Evolutionary conservation across 2,113 vertebrate species (phyloP).

Genomic region (Formicarius rufipectus): DNA sequence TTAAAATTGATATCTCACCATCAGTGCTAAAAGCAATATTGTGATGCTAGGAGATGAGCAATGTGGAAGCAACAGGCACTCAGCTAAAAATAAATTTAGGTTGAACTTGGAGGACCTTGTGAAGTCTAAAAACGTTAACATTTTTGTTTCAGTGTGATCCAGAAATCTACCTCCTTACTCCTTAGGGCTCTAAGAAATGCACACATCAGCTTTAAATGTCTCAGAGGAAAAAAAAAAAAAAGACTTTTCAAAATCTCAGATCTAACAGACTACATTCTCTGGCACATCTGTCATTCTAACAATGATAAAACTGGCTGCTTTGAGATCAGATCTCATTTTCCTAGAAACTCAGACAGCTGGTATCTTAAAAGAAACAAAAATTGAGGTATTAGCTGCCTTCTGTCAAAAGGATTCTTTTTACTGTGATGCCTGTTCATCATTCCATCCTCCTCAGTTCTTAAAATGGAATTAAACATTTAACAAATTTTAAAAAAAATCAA

Average conservation of each 20-base stretch:
- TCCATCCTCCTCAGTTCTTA: neutral
- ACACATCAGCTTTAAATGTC: neutral
- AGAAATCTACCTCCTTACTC: neutral
- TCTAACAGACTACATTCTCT: neutral
- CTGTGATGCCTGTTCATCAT: neutral
- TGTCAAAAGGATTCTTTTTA: neutral
- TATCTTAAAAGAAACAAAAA: neutral
- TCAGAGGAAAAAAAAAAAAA: neutral
- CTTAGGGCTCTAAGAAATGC: neutral
- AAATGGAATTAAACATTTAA: neutral
- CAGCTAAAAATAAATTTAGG: neutral
- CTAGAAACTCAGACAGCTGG: neutral
- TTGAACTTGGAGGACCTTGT: neutral
- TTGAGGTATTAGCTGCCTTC: neutral
- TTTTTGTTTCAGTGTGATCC: neutral
- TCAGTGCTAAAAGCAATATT: neutral
- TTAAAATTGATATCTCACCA: neutral
- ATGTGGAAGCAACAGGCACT: neutral
- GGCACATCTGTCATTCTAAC: neutral
- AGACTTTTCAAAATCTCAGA: neutral
- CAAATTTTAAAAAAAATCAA: neutral
- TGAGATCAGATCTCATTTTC: neutral
- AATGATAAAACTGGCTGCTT: neutral
- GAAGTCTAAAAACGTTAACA: neutral
- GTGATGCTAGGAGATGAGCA: neutral